A percentile compares a stretch with the other conserved stretches of the same genome.
These are phyloP conservation scores for Melitaea cinxia DNA, from an alignment of 1,140 invertebrate genomes.

Conservation along the genomic window DNA sequence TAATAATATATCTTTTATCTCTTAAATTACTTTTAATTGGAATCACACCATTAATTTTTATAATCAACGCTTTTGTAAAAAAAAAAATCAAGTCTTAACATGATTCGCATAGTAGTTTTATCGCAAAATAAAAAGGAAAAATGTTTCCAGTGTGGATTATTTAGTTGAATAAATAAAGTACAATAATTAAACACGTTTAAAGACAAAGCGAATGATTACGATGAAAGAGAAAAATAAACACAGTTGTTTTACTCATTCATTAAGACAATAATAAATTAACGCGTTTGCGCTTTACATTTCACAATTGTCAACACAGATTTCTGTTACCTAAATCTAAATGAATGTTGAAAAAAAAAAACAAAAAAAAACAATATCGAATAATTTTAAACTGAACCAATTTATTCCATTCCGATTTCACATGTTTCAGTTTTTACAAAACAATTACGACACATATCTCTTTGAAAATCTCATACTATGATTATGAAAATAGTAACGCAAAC, in stretches of 20 bases:
- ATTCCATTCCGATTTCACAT: too few relatives aligned
- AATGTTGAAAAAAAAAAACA: neutral
- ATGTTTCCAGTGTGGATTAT: neutral
- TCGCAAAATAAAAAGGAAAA: neutral
- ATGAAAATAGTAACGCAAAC: too few relatives aligned
- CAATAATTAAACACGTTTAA: conserved; percentile 17
- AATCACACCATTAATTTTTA: neutral
- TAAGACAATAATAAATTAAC: conserved; percentile 16
- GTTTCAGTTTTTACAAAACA: too few relatives aligned
- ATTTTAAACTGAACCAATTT: neutral
- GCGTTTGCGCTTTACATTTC: conserved; percentile 13
- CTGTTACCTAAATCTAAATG: neutral
- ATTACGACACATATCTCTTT: too few relatives aligned
- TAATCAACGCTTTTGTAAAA: neutral
- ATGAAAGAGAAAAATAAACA: conserved; percentile 48
- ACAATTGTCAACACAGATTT: neutral
- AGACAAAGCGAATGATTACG: conserved; percentile 50
- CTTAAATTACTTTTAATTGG: too few relatives aligned
- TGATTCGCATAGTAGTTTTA: neutral
- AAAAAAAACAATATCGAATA: neutral
- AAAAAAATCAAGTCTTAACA: neutral
- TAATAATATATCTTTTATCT: too few relatives aligned
- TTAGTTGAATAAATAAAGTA: conserved; percentile 10
- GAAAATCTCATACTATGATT: too few relatives aligned
- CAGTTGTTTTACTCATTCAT: conserved; percentile 43